Conservation (phyloP, 2,113 vertebrate genomes). For the Oryzias javanicus region DNA sequence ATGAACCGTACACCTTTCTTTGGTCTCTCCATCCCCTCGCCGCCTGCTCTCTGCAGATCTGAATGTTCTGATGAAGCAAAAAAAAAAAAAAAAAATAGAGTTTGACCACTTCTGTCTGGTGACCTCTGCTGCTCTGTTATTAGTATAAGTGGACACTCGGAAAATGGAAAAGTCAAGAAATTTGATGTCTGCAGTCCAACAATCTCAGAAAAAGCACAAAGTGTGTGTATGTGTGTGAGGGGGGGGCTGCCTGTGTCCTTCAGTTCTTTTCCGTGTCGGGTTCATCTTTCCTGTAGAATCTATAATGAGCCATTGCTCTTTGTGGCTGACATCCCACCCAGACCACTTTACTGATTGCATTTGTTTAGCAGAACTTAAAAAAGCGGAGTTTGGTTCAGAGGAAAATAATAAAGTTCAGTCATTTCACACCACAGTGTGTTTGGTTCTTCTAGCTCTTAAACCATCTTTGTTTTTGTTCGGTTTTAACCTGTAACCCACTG, state of each 20-base stretch:
- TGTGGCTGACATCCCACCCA: conserved; percentile 51
- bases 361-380: conserved; percentile 43
- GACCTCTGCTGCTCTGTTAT: conserved; percentile 42
- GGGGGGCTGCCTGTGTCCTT: conserved; percentile 53
- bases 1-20: conserved; percentile 28
- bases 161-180: conserved; percentile 51
- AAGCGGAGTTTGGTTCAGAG: conserved; percentile 7
- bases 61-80: conserved; percentile 21
- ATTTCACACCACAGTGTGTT: conserved; percentile 6
- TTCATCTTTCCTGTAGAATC: conserved; percentile 62
- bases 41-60: not conserved
- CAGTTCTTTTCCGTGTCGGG: conserved; percentile 37
- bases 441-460: conserved; percentile 2
- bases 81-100: conserved; percentile 8
- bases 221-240: not conserved
- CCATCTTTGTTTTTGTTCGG: conserved; percentile 19
- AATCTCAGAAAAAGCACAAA: conserved; percentile 36
- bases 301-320: conserved; percentile 64
- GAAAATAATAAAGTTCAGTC: conserved; percentile 22
- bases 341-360: conserved; percentile 61
- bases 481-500: conserved; percentile 11
- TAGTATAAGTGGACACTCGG: conserved; percentile 55
- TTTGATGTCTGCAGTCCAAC: conserved; percentile 42
- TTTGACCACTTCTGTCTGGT: conserved; percentile 30
- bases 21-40: conserved; percentile 8